Evolutionary conservation across 2,113 vertebrate genomes (phyloP).

Genomic region (Nyctibius bracteatus): DNA sequence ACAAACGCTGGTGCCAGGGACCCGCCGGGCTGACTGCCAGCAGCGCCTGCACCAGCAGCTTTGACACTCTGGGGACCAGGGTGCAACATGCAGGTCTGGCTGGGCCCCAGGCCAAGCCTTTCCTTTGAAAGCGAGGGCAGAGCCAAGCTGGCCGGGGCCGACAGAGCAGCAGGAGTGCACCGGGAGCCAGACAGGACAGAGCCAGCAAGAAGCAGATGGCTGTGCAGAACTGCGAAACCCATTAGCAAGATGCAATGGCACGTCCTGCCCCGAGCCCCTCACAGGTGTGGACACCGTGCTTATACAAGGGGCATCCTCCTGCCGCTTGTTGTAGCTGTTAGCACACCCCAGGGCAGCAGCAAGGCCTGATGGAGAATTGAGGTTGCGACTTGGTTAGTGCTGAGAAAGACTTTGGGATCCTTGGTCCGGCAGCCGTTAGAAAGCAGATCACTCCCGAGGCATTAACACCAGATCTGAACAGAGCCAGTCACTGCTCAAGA

Average conservation of each 20-base stretch:
- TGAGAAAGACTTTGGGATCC: background rate
- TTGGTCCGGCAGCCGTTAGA: background rate
- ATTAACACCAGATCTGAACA: background rate
- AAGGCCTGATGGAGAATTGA: background rate
- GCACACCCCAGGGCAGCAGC: background rate
- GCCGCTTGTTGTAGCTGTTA: background rate
- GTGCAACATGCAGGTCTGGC: background rate
- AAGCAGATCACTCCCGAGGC: background rate
- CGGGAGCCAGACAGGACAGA: background rate
- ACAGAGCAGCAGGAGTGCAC: background rate
- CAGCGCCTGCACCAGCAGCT: background rate
- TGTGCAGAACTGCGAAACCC: slow-evolving; percentile 35
- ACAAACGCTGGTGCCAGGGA: background rate
- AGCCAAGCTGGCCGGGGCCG: background rate
- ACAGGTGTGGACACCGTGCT: background rate
- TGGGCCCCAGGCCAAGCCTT: background rate
- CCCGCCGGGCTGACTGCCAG: background rate
- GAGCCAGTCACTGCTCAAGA: background rate
- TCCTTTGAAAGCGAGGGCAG: slow-evolving; percentile 1
- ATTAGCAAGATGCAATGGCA: background rate
- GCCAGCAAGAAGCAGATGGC: slow-evolving; percentile 24
- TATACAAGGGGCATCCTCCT: background rate
- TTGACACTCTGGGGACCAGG: background rate
- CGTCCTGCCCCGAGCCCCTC: background rate
- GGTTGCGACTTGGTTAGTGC: background rate